Base-by-base conservation (phyloP, 1,140 invertebrate genomes). In the Leptoteleia sp. region DNA sequence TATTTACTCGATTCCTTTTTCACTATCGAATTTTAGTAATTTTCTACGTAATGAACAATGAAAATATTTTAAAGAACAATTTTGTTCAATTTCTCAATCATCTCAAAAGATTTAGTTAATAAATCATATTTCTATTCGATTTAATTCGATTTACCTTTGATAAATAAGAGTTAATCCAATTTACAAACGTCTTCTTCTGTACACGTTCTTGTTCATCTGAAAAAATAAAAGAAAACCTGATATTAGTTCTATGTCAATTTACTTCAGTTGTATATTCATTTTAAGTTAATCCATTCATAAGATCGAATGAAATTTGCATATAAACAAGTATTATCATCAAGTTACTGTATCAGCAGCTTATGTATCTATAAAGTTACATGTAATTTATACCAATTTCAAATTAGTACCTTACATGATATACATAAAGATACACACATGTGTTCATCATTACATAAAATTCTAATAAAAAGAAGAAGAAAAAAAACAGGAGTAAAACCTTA, bases 151-250 rank as follows among this genome's bases (percentile, higher is more conserved):
- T 80, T 91, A 99, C 97, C 94, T 98, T 97, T 80, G 93, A 94
- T 82, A 99, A 92, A 91, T 98, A 97, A 86, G 97, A 98, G 91
- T 99, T 99, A 89, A 99, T 98, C 98, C 98, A 99, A 91, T 99
- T 99, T 81, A 98, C 96, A 89, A 99, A 99, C 57, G 98, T 99
- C 87, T 99, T 99, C 92, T 99, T 99, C 90, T 99, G 98, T 48
- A 99, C 97, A 88, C 97, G 93, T 92, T 99, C 98, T 91, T 99
- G 97, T 91, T 99, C 98, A 93, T 99, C 98, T 99, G 94, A 54
- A 94, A 94, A 83, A 90, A 91, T 87, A 86, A 87, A 80, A 86
- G 81, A 47, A 79, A n/a, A n/a, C n/a, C n/a, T 29, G 3, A 55
- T 12, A 6, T 38, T 38, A 22, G n/a, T 31, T 52, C 19, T 6